These are phyloP conservation scores for Heliconius himera DNA, from an alignment of 1,140 invertebrate genomes.

Conservation along the genomic window DNA sequence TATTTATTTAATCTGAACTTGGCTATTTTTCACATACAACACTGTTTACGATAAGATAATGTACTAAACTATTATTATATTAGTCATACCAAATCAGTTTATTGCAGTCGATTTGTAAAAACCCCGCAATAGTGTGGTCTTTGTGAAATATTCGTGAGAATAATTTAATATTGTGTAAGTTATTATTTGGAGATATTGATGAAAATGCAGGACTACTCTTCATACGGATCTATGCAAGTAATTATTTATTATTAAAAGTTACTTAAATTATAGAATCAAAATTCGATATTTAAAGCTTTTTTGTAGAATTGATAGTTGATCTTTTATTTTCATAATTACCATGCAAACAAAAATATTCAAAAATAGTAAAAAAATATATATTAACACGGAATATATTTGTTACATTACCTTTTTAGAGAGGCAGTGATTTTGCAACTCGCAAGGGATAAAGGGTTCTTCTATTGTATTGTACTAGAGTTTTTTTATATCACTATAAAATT, in stretches of 20 bases:
- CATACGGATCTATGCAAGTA: constrained; percentile 24
- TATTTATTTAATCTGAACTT: background rate
- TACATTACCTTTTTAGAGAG: too few relatives aligned
- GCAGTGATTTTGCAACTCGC: too few relatives aligned
- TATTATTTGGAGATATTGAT: background rate
- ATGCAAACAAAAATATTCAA: too few relatives aligned
- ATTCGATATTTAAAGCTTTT: too few relatives aligned
- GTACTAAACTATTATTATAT: constrained; percentile 15
- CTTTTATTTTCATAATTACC: too few relatives aligned
- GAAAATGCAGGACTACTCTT: constrained; percentile 16
- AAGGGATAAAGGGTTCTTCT: too few relatives aligned
- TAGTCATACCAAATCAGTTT: constrained; percentile 30
- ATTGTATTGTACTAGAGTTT: too few relatives aligned
- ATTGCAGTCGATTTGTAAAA: constrained; percentile 19
- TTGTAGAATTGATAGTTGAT: too few relatives aligned
- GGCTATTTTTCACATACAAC: background rate
- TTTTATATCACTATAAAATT: too few relatives aligned
- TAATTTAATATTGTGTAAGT: background rate
- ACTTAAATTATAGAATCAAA: too few relatives aligned
- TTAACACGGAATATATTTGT: too few relatives aligned
- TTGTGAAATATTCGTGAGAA: background rate
- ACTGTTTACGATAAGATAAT: constrained; percentile 25
- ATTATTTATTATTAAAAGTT: background rate
- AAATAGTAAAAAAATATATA: too few relatives aligned
- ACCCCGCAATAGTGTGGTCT: background rate